Conservation (phyloP, 2,113 vertebrate species). For the Neolamprologus caudopunctatus region DNA sequence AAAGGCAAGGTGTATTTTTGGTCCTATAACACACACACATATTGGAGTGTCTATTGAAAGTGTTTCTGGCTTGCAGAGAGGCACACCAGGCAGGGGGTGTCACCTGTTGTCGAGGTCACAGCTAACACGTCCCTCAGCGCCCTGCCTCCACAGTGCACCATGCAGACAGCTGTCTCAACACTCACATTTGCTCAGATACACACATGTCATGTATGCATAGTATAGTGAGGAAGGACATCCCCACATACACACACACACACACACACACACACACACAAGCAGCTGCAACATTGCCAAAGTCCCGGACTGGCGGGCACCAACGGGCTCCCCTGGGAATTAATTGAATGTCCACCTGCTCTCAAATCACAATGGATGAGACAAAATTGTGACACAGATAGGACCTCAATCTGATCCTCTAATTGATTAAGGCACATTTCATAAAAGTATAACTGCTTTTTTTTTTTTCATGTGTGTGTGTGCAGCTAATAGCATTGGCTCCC, state of each 20-base stretch:
- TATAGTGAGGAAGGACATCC: conserved; percentile 70
- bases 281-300: conserved; percentile 68
- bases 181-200: conserved; percentile 37
- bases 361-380: conserved; percentile 5
- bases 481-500: neutral
- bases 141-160: conserved; percentile 51
- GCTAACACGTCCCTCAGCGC: conserved; percentile 63
- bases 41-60: neutral
- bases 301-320: conserved; percentile 73
- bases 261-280: conserved; percentile 49
- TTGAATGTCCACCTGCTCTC: conserved; percentile 57
- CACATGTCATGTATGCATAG: conserved; percentile 65
- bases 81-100: neutral
- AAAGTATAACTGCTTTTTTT: neutral
- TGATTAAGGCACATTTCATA: conserved; percentile 26
- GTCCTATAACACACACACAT: neutral
- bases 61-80: neutral
- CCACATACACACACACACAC: conserved; percentile 32
- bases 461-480: neutral
- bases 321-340: conserved; percentile 67
- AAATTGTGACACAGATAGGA: neutral
- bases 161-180: conserved; percentile 73
- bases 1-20: conserved; percentile 24
- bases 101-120: conserved; percentile 58
- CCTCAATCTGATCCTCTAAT: neutral